Percentiles rank a stretch among this genome's conserved stretches.
Evolutionary conservation across 2,888 invertebrate species (phyloP).

Genomic region (Diaperis boleti): DNA sequence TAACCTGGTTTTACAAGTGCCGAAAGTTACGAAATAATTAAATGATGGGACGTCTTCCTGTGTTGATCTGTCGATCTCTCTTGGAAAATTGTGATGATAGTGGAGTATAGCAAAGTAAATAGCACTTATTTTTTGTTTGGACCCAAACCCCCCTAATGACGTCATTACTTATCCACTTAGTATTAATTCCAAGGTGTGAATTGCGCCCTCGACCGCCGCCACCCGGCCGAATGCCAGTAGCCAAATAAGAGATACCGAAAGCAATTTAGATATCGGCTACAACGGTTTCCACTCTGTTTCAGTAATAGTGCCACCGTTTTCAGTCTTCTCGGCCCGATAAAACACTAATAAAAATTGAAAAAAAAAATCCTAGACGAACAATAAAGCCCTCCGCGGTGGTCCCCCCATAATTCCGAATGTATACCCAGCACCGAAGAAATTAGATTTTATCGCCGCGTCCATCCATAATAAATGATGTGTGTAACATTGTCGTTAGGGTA

Average conservation of each 20-base stretch:
- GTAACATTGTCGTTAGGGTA: constrained; percentile 7
- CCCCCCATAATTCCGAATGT: background rate
- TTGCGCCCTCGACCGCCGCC: too few relatives aligned
- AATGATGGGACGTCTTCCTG: too few relatives aligned
- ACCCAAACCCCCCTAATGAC: too few relatives aligned
- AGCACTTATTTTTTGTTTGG: too few relatives aligned
- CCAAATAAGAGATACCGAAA: constrained; percentile 38
- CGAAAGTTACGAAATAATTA: too few relatives aligned
- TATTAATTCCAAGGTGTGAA: constrained; percentile 1
- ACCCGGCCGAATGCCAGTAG: constrained; percentile 36
- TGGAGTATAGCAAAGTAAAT: too few relatives aligned
- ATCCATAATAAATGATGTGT: constrained; percentile 9
- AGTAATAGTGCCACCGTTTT: constrained; percentile 48
- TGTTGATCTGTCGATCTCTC: too few relatives aligned
- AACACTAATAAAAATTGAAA: constrained; percentile 23
- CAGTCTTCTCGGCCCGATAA: constrained; percentile 26
- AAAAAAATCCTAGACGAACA: constrained; percentile 7
- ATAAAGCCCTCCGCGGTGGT: constrained; percentile 28
- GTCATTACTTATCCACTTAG: too few relatives aligned
- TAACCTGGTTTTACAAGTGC: too few relatives aligned
- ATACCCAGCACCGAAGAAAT: background rate
- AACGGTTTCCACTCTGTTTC: constrained; percentile 57
- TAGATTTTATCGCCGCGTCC: background rate
- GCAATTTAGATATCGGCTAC: constrained; percentile 57
- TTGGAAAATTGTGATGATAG: too few relatives aligned